phyloP scores from a whole-genome alignment of 30 jellyfish, hydroid and myxozoan genomes.

The Turritopsis rubra region DNA sequence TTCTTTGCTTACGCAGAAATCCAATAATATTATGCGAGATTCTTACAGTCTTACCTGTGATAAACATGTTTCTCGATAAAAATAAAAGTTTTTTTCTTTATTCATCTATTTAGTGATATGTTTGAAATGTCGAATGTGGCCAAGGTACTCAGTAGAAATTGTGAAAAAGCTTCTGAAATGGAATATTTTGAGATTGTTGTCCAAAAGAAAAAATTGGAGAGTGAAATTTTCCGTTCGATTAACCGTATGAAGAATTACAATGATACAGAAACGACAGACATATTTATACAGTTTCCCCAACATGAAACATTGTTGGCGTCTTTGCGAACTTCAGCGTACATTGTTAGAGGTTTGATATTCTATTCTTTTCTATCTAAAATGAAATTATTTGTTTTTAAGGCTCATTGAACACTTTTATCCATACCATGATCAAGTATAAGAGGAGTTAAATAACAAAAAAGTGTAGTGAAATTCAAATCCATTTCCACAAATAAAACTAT shows the following conservation, averaged over 20 bases:
- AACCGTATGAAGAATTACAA: conserved; percentile 44
- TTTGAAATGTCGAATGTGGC: conserved; percentile 53
- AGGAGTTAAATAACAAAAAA: too few relatives aligned
- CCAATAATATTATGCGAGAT: too few relatives aligned
- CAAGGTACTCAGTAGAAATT: conserved; percentile 53
- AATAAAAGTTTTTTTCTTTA: not conserved
- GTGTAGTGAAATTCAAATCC: too few relatives aligned
- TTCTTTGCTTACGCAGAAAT: too few relatives aligned
- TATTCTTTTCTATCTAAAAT: too few relatives aligned
- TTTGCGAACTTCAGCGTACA: conserved; percentile 35
- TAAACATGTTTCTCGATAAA: not conserved
- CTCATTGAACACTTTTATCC: too few relatives aligned
- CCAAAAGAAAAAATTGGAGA: conserved; percentile 47
- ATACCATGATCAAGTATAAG: too few relatives aligned
- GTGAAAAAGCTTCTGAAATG: conserved; percentile 50
- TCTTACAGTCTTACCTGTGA: too few relatives aligned
- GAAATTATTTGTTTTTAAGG: too few relatives aligned
- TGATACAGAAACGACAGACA: conserved; percentile 37
- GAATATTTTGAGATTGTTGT: conserved; percentile 65
- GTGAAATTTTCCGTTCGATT: conserved; percentile 35
- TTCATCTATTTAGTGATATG: conserved; percentile 38
- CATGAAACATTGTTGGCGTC: conserved; percentile 52
- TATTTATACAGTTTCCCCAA: conserved; percentile 57
- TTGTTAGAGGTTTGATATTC: conserved; percentile 40
- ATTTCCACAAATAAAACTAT: too few relatives aligned